Evolutionary conservation across 1,140 invertebrate genomes (phyloP).

Genomic region (Drosophila sulfurigaster): DNA sequence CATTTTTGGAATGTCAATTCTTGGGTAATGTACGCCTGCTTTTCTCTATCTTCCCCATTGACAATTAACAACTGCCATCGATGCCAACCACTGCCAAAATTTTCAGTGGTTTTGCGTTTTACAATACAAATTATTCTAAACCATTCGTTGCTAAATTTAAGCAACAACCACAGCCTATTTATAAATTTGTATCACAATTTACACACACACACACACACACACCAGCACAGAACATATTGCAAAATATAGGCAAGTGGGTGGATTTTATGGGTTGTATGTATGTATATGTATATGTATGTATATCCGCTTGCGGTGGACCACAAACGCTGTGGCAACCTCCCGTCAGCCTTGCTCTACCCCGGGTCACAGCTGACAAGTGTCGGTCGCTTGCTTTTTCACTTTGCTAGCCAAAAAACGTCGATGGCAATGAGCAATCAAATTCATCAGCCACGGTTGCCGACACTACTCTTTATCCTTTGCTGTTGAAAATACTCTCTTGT

Average conservation of each 20-base stretch:
- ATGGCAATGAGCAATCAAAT: slow-evolving; percentile 44
- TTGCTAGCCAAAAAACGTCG: slow-evolving; percentile 39
- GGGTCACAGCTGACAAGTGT: slow-evolving; percentile 12
- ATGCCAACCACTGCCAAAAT: slow-evolving; percentile 51
- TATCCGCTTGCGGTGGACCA: slow-evolving; percentile 70
- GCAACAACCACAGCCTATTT: slow-evolving; percentile 67
- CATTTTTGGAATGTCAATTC: no score
- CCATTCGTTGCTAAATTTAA: slow-evolving; percentile 62
- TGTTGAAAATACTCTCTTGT: neutral
- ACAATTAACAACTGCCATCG: slow-evolving; percentile 19
- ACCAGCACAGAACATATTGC: neutral
- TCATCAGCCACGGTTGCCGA: slow-evolving; percentile 7
- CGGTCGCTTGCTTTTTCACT: slow-evolving; percentile 42
- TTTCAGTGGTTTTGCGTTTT: slow-evolving; percentile 54
- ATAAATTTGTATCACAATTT: slow-evolving; percentile 72
- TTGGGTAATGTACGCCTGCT: no score
- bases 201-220: slow-evolving; percentile 8
- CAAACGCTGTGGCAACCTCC: slow-evolving; percentile 68
- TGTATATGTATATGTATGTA: slow-evolving; percentile 11
- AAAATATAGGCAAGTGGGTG: slow-evolving; percentile 19
- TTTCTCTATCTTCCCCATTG: neutral
- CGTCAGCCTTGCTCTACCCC: neutral
- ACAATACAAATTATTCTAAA: slow-evolving; percentile 46
- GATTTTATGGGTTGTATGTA: slow-evolving; percentile 26
- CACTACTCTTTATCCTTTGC: neutral